Base-by-base conservation (phyloP, 2,888 invertebrate genomes). In the Ophion ventricosus region DNA sequence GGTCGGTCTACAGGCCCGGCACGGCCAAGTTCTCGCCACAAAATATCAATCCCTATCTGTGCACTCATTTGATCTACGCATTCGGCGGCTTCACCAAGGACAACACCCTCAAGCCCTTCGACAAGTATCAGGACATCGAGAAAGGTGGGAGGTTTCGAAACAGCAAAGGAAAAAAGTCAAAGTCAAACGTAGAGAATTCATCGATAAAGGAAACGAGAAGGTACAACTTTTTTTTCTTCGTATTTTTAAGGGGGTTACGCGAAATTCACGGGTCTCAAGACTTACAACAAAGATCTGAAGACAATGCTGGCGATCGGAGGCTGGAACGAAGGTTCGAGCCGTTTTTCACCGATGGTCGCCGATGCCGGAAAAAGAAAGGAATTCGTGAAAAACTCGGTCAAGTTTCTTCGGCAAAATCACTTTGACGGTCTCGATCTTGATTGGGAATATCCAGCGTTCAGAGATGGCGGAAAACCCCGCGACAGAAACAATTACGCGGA, bases 61-160 rank as follows among this genome's bases (percentile, higher is more conserved):
- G 98, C 94, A 98, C 98, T 56, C 98, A 98, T 95, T 95, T 98
- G 88, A 96, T 98, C 87, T 98, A 98, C 93, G 98, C 98, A 7
- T 98, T 98, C 93, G 98, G 98, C 75, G 98, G 98, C 26, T 97
- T 98, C 92, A 98, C 97, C 84, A 97, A 97, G 93, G 98, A 98
- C 92, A 98, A 98, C 93, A 96, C 97, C 23, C 95, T 98, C 89
- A 97, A 97, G 89, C 98, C 98, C 0, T 98, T 98, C 92, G 98
- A 98, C 94, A 98, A 98, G 92, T 98, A 98, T 93, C 98, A 98
- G 94, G 98, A 98, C 93, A 97, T 98, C 91, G 98, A 98, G 92
- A 98, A 98, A 96, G 98, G 98, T 98, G 92, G 92, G 29, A 25
- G 67, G 49, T 29, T 17, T 66, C 54, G 0, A 26, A 49, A 57